Conservation (phyloP, 2,888 invertebrate species). For the Ichneumoninae sp. region DNA sequence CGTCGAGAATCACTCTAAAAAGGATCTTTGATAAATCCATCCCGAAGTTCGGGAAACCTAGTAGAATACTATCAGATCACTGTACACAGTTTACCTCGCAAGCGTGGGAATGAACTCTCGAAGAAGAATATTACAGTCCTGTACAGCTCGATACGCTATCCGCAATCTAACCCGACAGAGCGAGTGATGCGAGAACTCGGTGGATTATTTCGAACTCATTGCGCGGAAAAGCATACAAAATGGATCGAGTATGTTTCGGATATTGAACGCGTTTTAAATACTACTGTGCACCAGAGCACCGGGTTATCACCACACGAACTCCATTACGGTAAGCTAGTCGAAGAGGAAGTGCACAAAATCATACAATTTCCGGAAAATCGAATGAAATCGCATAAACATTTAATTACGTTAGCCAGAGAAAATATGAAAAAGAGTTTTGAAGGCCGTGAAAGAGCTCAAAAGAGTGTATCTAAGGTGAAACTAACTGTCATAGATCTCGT, state of each 20-base stretch:
- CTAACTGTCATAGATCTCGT: background rate
- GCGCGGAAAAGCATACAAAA: background rate
- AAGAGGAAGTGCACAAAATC: background rate
- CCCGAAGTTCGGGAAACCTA: too few species aligned
- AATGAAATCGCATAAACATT: background rate
- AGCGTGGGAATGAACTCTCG: too few species aligned
- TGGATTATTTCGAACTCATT: too few species aligned
- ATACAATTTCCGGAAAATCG: background rate
- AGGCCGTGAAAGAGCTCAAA: background rate
- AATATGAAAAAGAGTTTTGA: background rate
- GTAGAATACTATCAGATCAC: too few species aligned
- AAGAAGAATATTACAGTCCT: too few species aligned
- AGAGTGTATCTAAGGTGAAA: background rate
- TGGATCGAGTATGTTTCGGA: background rate
- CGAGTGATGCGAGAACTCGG: too few species aligned
- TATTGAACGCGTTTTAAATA: background rate
- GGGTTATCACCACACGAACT: background rate
- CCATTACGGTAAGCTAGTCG: background rate
- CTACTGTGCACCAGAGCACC: background rate
- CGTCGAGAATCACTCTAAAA: too few species aligned
- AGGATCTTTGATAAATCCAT: too few species aligned
- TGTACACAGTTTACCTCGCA: too few species aligned
- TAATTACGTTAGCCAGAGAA: background rate
- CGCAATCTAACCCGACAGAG: too few species aligned
- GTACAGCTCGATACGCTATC: too few species aligned